Evolutionary conservation across 35 echinoderm and acorn worm genomes (phyloP).

Genomic region (Hemicentrotus pulcherrimus): DNA sequence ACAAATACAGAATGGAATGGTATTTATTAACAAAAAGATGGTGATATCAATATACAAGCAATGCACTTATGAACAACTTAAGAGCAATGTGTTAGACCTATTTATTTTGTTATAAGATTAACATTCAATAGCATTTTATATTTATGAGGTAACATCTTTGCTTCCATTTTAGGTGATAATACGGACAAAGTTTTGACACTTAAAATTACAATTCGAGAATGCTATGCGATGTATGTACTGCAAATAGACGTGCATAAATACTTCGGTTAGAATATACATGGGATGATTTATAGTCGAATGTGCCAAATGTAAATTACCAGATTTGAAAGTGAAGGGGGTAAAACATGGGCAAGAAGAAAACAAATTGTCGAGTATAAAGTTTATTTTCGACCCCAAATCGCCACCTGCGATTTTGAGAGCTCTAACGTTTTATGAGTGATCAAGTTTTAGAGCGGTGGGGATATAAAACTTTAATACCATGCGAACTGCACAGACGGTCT

Average conservation of each 20-base stretch:
- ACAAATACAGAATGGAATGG: no score
- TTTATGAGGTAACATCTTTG: no score
- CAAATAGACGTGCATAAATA: background rate
- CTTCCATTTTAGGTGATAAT: no score
- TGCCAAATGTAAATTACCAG: background rate
- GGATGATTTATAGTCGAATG: background rate
- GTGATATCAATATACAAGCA: no score
- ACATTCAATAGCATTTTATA: no score
- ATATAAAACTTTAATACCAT: constrained; percentile 71
- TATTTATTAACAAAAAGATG: no score
- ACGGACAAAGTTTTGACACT: no score
- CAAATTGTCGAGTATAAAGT: background rate
- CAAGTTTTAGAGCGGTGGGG: constrained; percentile 64
- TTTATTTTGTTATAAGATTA: no score
- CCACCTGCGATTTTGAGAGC: constrained; percentile 50
- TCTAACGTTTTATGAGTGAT: constrained; percentile 73
- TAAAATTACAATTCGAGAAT: background rate
- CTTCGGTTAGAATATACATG: background rate
- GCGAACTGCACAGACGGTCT: background rate
- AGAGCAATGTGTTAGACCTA: no score
- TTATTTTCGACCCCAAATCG: constrained; percentile 13
- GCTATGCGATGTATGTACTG: background rate
- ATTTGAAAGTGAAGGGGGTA: background rate
- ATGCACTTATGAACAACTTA: no score
- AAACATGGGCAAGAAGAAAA: background rate